Evolutionary conservation across 2,797 vertebrate genomes (phyloP), one percentile per base, ranked within the genome.

Genomic region (Sebastes aleutianus): DNA sequence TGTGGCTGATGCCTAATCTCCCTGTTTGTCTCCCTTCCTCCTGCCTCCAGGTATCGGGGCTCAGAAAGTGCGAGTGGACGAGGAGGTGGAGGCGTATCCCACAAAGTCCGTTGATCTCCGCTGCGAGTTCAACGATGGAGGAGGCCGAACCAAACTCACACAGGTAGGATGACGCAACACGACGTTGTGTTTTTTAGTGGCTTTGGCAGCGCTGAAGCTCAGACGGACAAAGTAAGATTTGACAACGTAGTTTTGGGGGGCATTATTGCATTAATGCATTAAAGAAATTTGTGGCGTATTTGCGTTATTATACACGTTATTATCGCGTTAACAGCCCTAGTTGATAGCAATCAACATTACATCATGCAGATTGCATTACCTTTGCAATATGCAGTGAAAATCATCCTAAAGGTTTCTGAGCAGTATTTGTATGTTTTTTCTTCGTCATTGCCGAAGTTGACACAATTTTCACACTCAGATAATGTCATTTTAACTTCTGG

Each of bases 1-100:
- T 62, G n/a, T 76, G 65, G 76, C 77, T 34, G 62, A 61, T 27
- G 56, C 9, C 0, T 85, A 78, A 84, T 65, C 77, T 71, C 34
- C 11, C 16, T 54, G 22, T 73, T 26, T 70, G 14, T 80, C 64
- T 82, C 22, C n/a, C 22, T 47, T 18, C 6, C 4, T 2, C 50
- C 59, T 50, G 56, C 59, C 80, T 70, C 1, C 91, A 96, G 95
- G 83, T 54, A 56, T 85, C 26, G 57, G 70, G 43, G 90, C 93
- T 84, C 96, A 97, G 87, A 94, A 95, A 29, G 95, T 97, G 62
- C 91, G 84, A 4, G 97, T 97, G 0, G 92, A 84, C 0, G 86
- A 94, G 20, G 95, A 96, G 85, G 59, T 97, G 73, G 94, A 91
- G 34, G 96, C 96, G 7, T 92, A 79, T 74, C 93, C 96, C 65